These are phyloP conservation scores for Malurus splendens DNA, from an alignment of 2,797 vertebrate genomes.

Conservation along the genomic window DNA sequence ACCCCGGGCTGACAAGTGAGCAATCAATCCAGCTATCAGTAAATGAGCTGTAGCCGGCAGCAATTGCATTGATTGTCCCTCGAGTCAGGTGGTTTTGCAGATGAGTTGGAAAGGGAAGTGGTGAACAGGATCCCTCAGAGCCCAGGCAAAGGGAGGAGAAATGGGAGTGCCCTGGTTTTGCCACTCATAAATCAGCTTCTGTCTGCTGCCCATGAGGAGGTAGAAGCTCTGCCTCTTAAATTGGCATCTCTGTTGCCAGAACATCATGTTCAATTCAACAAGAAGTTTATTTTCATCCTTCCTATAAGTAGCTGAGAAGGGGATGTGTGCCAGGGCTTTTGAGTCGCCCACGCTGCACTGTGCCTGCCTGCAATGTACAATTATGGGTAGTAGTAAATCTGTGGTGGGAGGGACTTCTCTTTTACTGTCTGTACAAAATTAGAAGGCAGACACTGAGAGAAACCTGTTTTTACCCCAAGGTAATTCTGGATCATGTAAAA, in stretches of 20 bases:
- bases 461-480: not conserved
- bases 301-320: conserved; percentile 39
- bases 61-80: not conserved
- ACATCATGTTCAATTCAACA: conserved; percentile 40
- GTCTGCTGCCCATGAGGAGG: not conserved
- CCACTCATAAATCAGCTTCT: not conserved
- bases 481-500: not conserved
- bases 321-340: conserved; percentile 37
- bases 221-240: conserved; percentile 7
- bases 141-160: not conserved
- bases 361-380: conserved; percentile 27
- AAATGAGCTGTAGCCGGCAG: not conserved
- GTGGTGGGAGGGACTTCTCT: conserved; percentile 7
- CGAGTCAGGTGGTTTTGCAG: not conserved
- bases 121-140: not conserved
- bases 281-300: conserved; percentile 57
- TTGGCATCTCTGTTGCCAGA: conserved; percentile 41
- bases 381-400: conserved; percentile 51
- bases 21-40: conserved; percentile 1
- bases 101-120: not conserved
- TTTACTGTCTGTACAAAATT: conserved; percentile 21
- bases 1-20: not conserved
- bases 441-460: conserved; percentile 17
- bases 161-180: not conserved
- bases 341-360: conserved; percentile 7